Percentiles rank a stretch among this genome's conserved stretches.
These are phyloP conservation scores for Eurois occulta DNA, from an alignment of 2,888 invertebrate species.

Conservation along the genomic window DNA sequence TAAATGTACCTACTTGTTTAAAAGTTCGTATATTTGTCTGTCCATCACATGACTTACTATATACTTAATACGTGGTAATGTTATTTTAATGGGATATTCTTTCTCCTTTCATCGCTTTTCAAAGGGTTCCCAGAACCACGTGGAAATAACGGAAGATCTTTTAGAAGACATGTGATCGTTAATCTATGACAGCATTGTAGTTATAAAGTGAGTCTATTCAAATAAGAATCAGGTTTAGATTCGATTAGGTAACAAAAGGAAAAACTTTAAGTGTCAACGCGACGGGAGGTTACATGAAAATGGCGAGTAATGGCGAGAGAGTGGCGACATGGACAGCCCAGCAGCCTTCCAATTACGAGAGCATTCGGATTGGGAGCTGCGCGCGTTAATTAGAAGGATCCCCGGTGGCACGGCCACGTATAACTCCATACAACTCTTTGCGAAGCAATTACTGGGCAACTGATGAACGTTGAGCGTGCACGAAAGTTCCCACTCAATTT, in stretches of 20 bases:
- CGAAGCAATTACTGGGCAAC: slow-evolving; percentile 84
- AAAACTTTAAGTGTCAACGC: slow-evolving; percentile 51
- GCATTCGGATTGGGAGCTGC: slow-evolving; percentile 70
- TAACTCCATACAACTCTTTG: slow-evolving; percentile 70
- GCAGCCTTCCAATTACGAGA: slow-evolving; percentile 81
- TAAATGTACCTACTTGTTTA: neutral
- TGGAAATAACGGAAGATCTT: slow-evolving; percentile 10
- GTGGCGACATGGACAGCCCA: slow-evolving; percentile 72
- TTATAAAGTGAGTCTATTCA: slow-evolving; percentile 22
- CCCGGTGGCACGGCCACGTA: slow-evolving; percentile 73
- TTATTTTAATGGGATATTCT: slow-evolving; percentile 47
- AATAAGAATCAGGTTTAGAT: slow-evolving; percentile 28
- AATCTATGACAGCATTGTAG: slow-evolving; percentile 10
- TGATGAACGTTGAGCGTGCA: slow-evolving; percentile 84
- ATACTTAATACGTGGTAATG: slow-evolving; percentile 26
- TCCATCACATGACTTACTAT: slow-evolving; percentile 22
- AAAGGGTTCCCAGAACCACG: slow-evolving; percentile 25
- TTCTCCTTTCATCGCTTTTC: slow-evolving; percentile 33
- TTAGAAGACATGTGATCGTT: slow-evolving; percentile 7
- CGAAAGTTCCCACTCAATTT: slow-evolving; percentile 84
- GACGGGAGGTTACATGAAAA: slow-evolving; percentile 58
- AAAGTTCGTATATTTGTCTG: slow-evolving; percentile 2
- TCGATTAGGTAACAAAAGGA: slow-evolving; percentile 46
- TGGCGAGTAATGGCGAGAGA: slow-evolving; percentile 57
- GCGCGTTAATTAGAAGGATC: slow-evolving; percentile 85